These are phyloP conservation scores for Perognathus longimembris DNA, from an alignment of 2,113 vertebrate species.

Conservation along the genomic window DNA sequence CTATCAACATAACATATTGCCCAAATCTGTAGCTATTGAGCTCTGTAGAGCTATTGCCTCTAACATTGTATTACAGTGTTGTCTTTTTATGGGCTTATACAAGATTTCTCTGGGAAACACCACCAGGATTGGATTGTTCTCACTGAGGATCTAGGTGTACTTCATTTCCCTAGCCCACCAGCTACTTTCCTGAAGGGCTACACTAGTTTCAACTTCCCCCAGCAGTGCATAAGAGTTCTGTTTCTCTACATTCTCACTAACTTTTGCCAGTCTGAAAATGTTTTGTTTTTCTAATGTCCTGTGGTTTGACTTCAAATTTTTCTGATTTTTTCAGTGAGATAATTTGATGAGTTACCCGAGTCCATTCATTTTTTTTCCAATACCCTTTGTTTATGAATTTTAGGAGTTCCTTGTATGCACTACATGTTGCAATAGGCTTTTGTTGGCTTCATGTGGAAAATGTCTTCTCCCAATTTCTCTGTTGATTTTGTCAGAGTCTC, in stretches of 20 bases:
- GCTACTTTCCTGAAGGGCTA: not conserved
- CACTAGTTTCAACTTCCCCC: not conserved
- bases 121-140: not conserved
- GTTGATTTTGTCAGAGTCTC: not conserved
- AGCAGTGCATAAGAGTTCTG: not conserved
- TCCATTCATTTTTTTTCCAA: conserved; percentile 48
- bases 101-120: conserved; percentile 46
- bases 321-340: conserved; percentile 28
- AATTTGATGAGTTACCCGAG: not conserved
- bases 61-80: not conserved
- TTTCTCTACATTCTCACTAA: conserved; percentile 8
- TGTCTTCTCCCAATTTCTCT: not conserved
- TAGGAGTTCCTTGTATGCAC: not conserved
- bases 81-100: not conserved
- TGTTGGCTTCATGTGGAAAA: conserved; percentile 35
- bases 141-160: not conserved
- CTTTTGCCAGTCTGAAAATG: conserved; percentile 14
- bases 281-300: not conserved
- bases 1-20: not conserved
- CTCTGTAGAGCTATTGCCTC: too few relatives aligned
- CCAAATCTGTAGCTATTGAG: not conserved
- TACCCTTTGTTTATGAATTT: conserved; percentile 45
- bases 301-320: conserved; percentile 33
- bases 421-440: not conserved
- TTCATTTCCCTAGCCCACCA: conserved; percentile 20